Conservation (phyloP, 2,888 invertebrate species). For the Ectemnius continuus region DNA sequence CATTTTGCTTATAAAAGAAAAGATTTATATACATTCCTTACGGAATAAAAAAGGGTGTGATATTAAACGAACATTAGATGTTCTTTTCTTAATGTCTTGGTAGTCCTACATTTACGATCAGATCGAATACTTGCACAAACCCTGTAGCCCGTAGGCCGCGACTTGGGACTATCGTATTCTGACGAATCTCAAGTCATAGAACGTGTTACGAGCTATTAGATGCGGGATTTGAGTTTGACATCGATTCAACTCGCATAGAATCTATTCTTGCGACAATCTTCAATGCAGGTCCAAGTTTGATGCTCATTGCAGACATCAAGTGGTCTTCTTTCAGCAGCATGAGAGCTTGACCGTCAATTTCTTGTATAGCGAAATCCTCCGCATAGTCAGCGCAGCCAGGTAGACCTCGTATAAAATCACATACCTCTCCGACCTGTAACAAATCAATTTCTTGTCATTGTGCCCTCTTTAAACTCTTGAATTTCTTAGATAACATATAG, state of each 20-base stretch:
- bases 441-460: neutral
- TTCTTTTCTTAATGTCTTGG: neutral
- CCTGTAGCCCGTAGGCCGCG: conserved; percentile 61
- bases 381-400: conserved; percentile 96
- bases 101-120: conserved; percentile 34
- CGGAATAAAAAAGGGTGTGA: conserved; percentile 6
- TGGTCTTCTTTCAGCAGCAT: conserved; percentile 95
- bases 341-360: conserved; percentile 97
- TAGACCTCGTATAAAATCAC: conserved; percentile 91
- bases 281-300: conserved; percentile 96
- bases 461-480: neutral
- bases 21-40: conserved; percentile 11
- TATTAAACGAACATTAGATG: conserved; percentile 29
- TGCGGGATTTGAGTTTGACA: conserved; percentile 63
- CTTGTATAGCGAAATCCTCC: conserved; percentile 95
- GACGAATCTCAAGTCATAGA: conserved; percentile 31
- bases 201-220: conserved; percentile 57
- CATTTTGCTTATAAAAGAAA: neutral
- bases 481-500: neutral
- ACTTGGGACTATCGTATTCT: conserved; percentile 28
- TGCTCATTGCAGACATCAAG: conserved; percentile 94
- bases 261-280: conserved; percentile 97
- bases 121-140: conserved; percentile 64
- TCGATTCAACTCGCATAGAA: conserved; percentile 84
- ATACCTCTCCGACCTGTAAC: conserved; percentile 89